Conservation (phyloP, 2,888 invertebrate genomes). For the Phaedon cochleariae region DNA sequence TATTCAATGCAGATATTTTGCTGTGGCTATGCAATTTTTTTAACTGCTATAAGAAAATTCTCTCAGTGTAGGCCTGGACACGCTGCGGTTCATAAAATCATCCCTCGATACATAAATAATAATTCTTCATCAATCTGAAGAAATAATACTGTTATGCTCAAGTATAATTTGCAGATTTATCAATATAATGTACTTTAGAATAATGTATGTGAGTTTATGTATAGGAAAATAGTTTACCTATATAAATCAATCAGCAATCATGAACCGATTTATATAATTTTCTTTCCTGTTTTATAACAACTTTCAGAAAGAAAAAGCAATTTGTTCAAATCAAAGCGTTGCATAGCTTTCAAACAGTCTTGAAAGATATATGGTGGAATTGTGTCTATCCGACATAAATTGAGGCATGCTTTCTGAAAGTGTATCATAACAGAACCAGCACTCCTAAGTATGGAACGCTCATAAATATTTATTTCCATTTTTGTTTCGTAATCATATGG, state of each 20-base stretch:
- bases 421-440: constrained; percentile 13
- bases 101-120: too few species aligned
- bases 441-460: constrained; percentile 6
- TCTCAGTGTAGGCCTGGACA: too few species aligned
- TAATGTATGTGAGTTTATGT: constrained; percentile 44
- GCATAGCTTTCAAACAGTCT: constrained; percentile 39
- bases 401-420: constrained; percentile 17
- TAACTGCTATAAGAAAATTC: too few species aligned
- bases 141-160: too few species aligned
- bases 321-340: constrained; percentile 40
- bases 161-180: too few species aligned
- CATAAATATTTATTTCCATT: constrained; percentile 15
- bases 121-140: too few species aligned
- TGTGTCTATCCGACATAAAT: constrained; percentile 31
- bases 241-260: constrained; percentile 50
- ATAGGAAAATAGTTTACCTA: constrained; percentile 47
- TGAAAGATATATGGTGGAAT: constrained; percentile 41
- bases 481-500: constrained; percentile 13
- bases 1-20: too few species aligned
- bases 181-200: too few species aligned
- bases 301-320: constrained; percentile 38
- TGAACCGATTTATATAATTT: constrained; percentile 46
- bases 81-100: too few species aligned
- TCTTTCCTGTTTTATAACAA: constrained; percentile 47
- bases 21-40: too few species aligned